These are phyloP conservation scores for Centroberyx gerrardi DNA, from an alignment of 2,797 vertebrate species.

Conservation along the genomic window DNA sequence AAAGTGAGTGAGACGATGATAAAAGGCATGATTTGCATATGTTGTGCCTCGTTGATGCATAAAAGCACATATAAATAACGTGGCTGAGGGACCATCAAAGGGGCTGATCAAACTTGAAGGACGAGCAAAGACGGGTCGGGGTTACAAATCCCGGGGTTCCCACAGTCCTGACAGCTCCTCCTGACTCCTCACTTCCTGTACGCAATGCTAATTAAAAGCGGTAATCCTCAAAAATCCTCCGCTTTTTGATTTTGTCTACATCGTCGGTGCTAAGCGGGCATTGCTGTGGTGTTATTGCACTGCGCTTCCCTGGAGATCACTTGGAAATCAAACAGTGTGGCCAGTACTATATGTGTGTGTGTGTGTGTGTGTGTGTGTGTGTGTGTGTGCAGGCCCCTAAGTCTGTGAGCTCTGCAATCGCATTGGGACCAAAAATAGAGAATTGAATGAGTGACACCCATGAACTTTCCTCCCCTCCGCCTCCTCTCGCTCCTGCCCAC, in stretches of 20 bases:
- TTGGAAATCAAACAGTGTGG: background rate
- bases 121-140: constrained; percentile 60
- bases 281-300: background rate
- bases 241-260: constrained; percentile 44
- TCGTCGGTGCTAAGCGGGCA: background rate
- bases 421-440: constrained; percentile 69
- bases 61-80: constrained; percentile 12
- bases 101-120: constrained; percentile 47
- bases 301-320: background rate
- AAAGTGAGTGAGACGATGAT: background rate
- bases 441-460: constrained; percentile 76
- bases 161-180: constrained; percentile 19
- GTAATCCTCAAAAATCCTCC: constrained; percentile 30
- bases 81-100: constrained; percentile 36
- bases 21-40: constrained; percentile 10
- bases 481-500: constrained; percentile 48
- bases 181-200: constrained; percentile 45
- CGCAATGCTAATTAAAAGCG: constrained; percentile 65
- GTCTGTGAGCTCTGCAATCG: constrained; percentile 54
- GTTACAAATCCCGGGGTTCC: constrained; percentile 33
- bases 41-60: constrained; percentile 17
- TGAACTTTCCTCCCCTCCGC: constrained; percentile 80
- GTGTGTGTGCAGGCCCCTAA: constrained; percentile 5
- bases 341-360: background rate
- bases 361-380: constrained; percentile 18